Evolutionary conservation across 2,888 invertebrate species (phyloP).

Genomic region (Lithophane ornitopus): DNA sequence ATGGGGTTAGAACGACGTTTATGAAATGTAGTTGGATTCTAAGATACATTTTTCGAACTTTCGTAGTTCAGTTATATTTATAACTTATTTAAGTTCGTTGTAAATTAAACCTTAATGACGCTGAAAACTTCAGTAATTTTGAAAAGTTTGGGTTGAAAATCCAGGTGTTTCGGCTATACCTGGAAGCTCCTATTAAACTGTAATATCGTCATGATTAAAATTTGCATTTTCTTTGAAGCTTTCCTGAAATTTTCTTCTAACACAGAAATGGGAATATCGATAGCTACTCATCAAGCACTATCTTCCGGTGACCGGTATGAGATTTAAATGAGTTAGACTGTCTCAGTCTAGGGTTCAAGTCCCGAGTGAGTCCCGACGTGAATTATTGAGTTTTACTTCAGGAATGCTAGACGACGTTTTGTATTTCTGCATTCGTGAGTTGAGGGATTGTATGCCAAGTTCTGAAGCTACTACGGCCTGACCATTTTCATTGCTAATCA

Average conservation of each 20-base stretch:
- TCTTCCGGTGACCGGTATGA: constrained; percentile 26
- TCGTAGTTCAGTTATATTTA: neutral
- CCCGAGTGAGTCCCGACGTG: constrained; percentile 31
- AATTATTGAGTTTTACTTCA: constrained; percentile 11
- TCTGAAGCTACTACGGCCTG: neutral
- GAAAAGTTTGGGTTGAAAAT: neutral
- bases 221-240: neutral
- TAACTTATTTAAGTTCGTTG: neutral
- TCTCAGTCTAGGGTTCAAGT: constrained; percentile 55
- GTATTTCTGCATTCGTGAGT: neutral
- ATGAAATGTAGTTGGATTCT: neutral
- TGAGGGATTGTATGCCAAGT: neutral
- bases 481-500: neutral
- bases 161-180: neutral
- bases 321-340: constrained; percentile 61
- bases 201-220: neutral
- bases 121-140: too few species aligned
- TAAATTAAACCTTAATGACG: too few species aligned
- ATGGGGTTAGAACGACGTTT: constrained; percentile 6
- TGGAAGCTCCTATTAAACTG: neutral
- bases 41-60: neutral
- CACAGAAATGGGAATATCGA: neutral
- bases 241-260: neutral
- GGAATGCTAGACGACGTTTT: neutral
- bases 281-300: constrained; percentile 41